A percentile compares a stretch with the other conserved stretches of the same genome.
These are phyloP conservation scores for Montifringilla adamsi DNA, from an alignment of 2,113 vertebrate genomes.

Conservation along the genomic window DNA sequence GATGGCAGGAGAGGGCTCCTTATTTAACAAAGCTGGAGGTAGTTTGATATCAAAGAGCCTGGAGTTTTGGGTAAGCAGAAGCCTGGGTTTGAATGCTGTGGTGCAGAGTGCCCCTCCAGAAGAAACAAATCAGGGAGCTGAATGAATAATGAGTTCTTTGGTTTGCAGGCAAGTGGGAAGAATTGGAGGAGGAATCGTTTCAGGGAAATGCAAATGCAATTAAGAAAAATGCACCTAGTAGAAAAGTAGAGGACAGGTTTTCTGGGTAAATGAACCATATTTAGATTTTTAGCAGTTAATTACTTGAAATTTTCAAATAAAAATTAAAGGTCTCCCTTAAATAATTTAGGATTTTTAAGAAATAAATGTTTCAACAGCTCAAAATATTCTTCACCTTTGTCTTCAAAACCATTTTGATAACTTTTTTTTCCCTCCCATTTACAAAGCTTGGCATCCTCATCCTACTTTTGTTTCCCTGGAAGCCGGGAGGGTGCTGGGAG, in stretches of 20 bases:
- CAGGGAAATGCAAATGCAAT: not conserved
- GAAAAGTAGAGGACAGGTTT: not conserved
- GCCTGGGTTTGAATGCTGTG: not conserved
- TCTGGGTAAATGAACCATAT: not conserved
- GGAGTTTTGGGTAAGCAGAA: constrained; percentile 13
- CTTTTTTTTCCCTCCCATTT: not conserved
- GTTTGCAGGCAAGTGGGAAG: constrained; percentile 9
- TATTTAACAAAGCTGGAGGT: constrained; percentile 50
- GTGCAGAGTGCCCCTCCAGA: not conserved
- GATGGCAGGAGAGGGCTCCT: not conserved
- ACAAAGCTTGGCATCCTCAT: not conserved
- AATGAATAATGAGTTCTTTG: constrained; percentile 6
- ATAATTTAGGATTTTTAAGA: not conserved
- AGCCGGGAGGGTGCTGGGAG: not conserved
- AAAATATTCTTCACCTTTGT: not conserved
- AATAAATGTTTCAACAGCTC: not conserved
- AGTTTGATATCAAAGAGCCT: constrained; percentile 26
- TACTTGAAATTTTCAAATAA: not conserved
- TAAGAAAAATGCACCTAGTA: not conserved
- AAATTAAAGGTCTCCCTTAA: not conserved
- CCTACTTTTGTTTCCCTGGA: not conserved
- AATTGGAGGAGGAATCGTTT: not conserved
- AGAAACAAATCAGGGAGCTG: not conserved
- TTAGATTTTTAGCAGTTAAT: not conserved
- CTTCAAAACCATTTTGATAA: not conserved